Base-by-base conservation (phyloP, 2,797 vertebrate genomes). In the Hirundo rustica region DNA sequence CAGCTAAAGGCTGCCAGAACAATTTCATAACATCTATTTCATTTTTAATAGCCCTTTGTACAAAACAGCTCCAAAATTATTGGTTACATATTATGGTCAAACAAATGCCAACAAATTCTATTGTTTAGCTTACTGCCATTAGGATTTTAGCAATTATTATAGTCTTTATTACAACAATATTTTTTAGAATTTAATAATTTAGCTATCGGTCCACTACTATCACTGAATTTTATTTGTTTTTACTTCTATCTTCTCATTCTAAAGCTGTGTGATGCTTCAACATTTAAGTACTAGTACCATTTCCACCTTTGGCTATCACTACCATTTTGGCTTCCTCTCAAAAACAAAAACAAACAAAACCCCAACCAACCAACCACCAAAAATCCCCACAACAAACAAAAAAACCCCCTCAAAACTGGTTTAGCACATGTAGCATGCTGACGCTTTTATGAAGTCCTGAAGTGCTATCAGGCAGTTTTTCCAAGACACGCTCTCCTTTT, bases 1-100 rank as follows among this genome's bases (percentile, higher is more conserved):
- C 79, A 93, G 70, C 89, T 93, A 93, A 92, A 81, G 88, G 73
- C 74, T 97, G 94, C 67, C 91, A 96, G 89, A 96, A 89, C 88
- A 71, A 93, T 87, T 94, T 92, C 70, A 70, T 29, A 50, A 74
- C 74, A 88, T 72, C 77, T 92, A 92, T 77, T 94, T 96, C 51
- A 89, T 67, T 94, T 96, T 96, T 94, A 96, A 95, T 77, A 89
- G 53, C 40, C 42, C 72, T 93, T 91, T 78, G 51, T 68, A 96
- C 13, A 3, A 95, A 94, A 86, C 42, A 85, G 73, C 21, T 85
- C 67, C 79, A 38, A 83, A 95, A 88, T 90, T 86, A 93, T 40
- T 93, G 85, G 76, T 95, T 85, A 91, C 51, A 30, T 72, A 85
- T 92, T 84, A 90, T 36, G 16, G 64, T 73, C 53, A 93, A 92